Percentiles rank a stretch among this genome's conserved stretches.
Evolutionary conservation across 2,797 vertebrate species (phyloP).

Genomic region (Scleropages formosus): DNA sequence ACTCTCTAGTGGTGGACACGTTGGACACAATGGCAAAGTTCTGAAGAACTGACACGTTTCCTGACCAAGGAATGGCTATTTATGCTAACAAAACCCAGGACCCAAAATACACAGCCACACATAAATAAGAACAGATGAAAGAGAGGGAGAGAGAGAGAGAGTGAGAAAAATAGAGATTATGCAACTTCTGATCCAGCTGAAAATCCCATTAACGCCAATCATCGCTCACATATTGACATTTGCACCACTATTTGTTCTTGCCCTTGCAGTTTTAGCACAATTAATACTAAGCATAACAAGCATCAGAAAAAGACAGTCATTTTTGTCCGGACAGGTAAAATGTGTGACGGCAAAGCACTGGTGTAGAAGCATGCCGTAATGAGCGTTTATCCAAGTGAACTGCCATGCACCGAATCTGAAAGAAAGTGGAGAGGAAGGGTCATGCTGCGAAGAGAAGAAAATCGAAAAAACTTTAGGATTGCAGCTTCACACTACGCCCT

Average conservation of each 20-base stretch:
- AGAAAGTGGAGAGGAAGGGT: neutral
- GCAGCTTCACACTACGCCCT: neutral
- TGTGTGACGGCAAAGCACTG: neutral
- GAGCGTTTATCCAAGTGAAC: neutral
- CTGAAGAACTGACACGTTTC: conserved; percentile 18
- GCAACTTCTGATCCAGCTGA: neutral
- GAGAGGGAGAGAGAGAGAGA: conserved; percentile 40
- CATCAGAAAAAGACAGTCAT: conserved; percentile 82
- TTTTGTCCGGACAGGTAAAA: conserved; percentile 72
- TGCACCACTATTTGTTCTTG: conserved; percentile 82
- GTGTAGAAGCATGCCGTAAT: neutral
- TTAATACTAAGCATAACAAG: conserved; percentile 78
- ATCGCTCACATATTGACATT: conserved; percentile 61
- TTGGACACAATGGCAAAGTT: conserved; percentile 16
- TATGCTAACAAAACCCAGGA: conserved; percentile 10
- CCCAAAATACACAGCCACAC: neutral
- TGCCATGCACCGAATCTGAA: neutral
- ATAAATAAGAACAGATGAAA: conserved; percentile 24
- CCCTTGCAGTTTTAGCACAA: conserved; percentile 76
- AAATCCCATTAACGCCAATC: neutral
- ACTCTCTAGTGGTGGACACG: conserved; percentile 21
- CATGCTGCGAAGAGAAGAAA: neutral
- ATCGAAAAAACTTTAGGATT: neutral
- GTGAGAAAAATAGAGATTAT: conserved; percentile 11
- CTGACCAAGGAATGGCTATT: conserved; percentile 14